These are phyloP conservation scores for Prionailurus viverrinus DNA, from an alignment of 2,113 vertebrate genomes.

Conservation along the genomic window DNA sequence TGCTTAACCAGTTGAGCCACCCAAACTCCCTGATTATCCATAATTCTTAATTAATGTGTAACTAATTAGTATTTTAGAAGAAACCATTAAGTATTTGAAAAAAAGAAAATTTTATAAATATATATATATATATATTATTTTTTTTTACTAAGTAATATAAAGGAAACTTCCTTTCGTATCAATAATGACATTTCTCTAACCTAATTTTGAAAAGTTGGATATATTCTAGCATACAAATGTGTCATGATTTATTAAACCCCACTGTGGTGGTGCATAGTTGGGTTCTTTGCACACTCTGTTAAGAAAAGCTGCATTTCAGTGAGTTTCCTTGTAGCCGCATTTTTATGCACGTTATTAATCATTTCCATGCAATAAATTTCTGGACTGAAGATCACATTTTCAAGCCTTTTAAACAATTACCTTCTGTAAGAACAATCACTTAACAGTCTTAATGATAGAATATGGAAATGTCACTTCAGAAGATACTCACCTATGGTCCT, in stretches of 20 bases:
- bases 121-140: background rate
- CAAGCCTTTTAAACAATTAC: background rate
- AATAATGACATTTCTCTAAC: background rate
- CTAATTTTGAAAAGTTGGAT: background rate
- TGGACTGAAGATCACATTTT: background rate
- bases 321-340: background rate
- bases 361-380: background rate
- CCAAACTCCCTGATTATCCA: background rate
- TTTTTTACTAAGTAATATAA: background rate
- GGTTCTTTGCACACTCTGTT: background rate
- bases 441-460: background rate
- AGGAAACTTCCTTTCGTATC: background rate
- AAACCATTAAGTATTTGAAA: background rate
- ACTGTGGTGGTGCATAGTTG: background rate
- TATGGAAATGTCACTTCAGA: background rate
- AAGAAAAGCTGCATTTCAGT: background rate
- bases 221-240: background rate
- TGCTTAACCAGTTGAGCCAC: too few species aligned
- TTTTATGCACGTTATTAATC: background rate
- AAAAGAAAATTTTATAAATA: background rate
- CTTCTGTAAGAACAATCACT: background rate
- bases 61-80: background rate
- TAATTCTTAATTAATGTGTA: slow-evolving; percentile 13
- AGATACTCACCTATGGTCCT: background rate
- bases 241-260: background rate